Evolutionary conservation across 2,888 invertebrate genomes (phyloP), one percentile per base, ranked within the genome.

Genomic region (Dastarcus helophoroides): DNA sequence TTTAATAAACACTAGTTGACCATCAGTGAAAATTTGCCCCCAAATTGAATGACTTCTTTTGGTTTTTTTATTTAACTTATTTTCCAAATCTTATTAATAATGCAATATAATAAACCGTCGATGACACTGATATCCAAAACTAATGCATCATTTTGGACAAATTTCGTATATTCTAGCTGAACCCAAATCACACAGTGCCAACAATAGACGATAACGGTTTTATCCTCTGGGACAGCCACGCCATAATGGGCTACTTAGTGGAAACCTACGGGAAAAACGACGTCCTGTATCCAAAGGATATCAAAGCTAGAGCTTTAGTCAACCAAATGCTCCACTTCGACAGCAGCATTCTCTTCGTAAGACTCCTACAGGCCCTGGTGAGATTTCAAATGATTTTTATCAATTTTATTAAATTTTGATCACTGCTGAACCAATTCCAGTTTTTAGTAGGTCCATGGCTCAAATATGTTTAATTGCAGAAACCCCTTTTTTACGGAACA

Each of bases 191-290:
- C n/a, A 17, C 19, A 17, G 19, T 17, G n/a, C 19, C 19, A 7
- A 17, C 19, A 6, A 7, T 17, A 17, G 19, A 7, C 6, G 19
- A 17, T 17, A n/a, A 17, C n/a, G 19, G 19, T n/a, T 17, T 17
- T n/a, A 17, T 17, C n/a, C 42, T 65, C 10, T 62, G 57, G 25
- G 65, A 65, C 32, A 64, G 64, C 29, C 65, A 65, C 44, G 62
- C 60, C 2, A 68, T 68, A 38, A 48, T 61, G 26, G 56, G 60
- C 15, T 64, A 69, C 40, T n/a, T 17, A n/a, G 19, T 17, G 6
- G n/a, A n/a, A 7, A 17, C 6, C 6, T 17, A 17, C n/a, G 19
- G 19, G 19, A 17, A 17, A n/a, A 17, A 17, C 6, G 19, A 17
- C 19, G n/a, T 6, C 19, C 19, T 17, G 6, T 17, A 17, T 17